Base-by-base conservation (phyloP, 2,888 invertebrate genomes). In the Hydriomena furcata region DNA sequence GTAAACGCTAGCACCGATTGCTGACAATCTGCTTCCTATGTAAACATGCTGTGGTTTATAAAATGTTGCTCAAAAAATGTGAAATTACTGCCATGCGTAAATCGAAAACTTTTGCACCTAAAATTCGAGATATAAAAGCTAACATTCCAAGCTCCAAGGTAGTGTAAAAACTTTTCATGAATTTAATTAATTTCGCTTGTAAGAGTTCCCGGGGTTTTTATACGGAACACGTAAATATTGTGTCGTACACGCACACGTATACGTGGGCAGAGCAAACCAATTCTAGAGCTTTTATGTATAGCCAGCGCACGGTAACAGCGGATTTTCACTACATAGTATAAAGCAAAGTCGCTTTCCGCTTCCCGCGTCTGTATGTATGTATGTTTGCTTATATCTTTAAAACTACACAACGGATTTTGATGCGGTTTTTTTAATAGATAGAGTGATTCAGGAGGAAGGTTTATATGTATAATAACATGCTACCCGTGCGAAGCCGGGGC, bases 171-270 rank as follows among this genome's bases (percentile, higher is more conserved):
- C 54, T 64, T 71, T 67, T 56, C 66, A 67, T 60, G 65, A 67
- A 68, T 71, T 65, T 68, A 71, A 71, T 71, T 71, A 73, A 71
- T 68, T 55, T 68, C 53, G 55, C 63, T 61, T 59, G 65, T 64
- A 58, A 60, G 59, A 65, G 65, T 62, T 63, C 34, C 46, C 50
- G 53, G 42, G 52, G 52, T 68, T 69, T 71, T 65, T 57, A 59
- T 62, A 60, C 47, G 52, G 31, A 59, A 58, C 52, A 49, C 55
- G 61, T 51, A 65, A 64, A 62, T 65, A 63, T 60, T 46, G 42
- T 47, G 46, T 42, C 38, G 34, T 42, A 42, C 36, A 52, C 42
- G 21, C 46, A 48, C 24, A 28, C 41, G 23, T 43, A 12, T 23
- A 42, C 11, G 25, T 28, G 25, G 17, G n/a, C 31, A 21, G 30